Conservation (phyloP, 1,140 invertebrate genomes). For the Drosophila setifemur region DNA sequence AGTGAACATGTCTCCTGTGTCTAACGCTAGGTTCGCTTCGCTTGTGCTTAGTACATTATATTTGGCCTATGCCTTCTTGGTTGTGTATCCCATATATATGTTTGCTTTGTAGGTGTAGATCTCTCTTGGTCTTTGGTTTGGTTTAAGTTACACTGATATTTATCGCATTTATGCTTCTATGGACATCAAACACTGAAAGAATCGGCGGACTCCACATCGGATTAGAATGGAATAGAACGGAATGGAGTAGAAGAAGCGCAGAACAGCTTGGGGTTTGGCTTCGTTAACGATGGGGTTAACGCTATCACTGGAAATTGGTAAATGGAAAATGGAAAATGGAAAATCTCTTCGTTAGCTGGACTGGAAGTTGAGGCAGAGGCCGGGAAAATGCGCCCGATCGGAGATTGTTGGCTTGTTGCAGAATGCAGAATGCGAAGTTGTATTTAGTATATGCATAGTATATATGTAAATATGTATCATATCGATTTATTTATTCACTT, state of each 20-base stretch:
- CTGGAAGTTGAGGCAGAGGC: constrained; percentile 33
- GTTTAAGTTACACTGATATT: constrained; percentile 49
- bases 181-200: constrained; percentile 43
- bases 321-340: background rate
- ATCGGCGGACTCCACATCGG: background rate
- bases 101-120: constrained; percentile 47
- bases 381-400: constrained; percentile 24
- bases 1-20: constrained; percentile 35
- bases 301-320: background rate
- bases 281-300: constrained; percentile 15
- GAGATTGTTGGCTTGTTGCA: constrained; percentile 19
- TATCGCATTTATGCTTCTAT: constrained; percentile 42
- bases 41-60: constrained; percentile 4
- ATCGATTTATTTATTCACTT: constrained; percentile 53
- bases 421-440: constrained; percentile 39
- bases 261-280: background rate
- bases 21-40: constrained; percentile 23
- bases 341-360: constrained; percentile 15
- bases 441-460: constrained; percentile 43
- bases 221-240: constrained; percentile 4
- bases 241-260: constrained; percentile 23
- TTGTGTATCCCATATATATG: constrained; percentile 24
- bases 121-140: constrained; percentile 47
- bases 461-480: constrained; percentile 65
- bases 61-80: background rate